Base-by-base conservation (phyloP, 2,888 invertebrate genomes). In the Drosophila aldrichi region DNA sequence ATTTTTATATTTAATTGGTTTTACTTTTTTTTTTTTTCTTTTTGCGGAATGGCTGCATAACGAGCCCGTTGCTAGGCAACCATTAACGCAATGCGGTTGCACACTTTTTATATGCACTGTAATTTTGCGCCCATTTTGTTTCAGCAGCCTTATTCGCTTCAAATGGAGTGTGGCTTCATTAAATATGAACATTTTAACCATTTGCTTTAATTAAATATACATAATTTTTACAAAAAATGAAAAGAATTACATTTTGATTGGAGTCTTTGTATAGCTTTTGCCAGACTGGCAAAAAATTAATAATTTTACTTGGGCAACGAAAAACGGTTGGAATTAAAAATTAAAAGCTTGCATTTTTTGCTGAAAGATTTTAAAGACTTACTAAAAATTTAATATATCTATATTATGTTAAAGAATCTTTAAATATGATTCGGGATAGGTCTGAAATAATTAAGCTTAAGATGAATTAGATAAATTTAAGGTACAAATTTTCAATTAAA, bases 141-240 rank as follows among this genome's bases (percentile, higher is more conserved):
- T 40, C 20, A 25, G 29, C 18, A 56, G 49, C 60, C 34, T 46
- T 22, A 40, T 71, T 70, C 58, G 51, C 68, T 70, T 71, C 43
- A 71, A 80, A 78, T 89, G 73, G 81, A 80, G 84, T 81, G 81
- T 76, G 81, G 89, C 81, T 76, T 87, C 84, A 84, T 84, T 84
- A 89, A 79, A 67, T 81, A 84, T 84, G 89, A 72, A 89, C 89
- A 89, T 79, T 66, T 81, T 76, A 74, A 68, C 64, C 56, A 83
- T 89, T 89, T 70, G 69, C 54, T 59, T 70, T 61, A 66, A 81
- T 84, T 81, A 73, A 87, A 79, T 83, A 89, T 84, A 73, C 67
- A 83, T 76, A 60, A 36, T 51, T 44, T 25, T 5, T 25, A 6
- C 25, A 25, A 25, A 14, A 29, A 34, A 34, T 52, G 1, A 38